Evolutionary conservation across 2,888 invertebrate genomes (phyloP), one percentile per base, ranked within the genome.

Genomic region (Dynastes tityus): DNA sequence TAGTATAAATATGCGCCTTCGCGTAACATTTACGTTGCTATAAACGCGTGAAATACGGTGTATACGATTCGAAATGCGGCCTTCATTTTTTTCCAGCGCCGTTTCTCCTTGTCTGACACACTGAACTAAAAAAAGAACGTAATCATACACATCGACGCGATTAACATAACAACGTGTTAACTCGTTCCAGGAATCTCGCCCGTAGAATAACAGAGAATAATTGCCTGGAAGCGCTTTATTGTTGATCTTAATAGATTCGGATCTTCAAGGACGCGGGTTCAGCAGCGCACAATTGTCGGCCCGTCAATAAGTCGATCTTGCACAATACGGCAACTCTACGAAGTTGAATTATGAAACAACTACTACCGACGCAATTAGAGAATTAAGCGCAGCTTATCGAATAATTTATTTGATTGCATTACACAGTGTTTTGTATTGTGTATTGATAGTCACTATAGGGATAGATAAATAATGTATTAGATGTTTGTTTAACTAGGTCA

Each of bases 91-190:
- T 73, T 58, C 40, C 73, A 58, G 11, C 32, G 58, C 58, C 32
- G 22, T 40, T 40, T 74, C 45, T 74, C 73, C 61, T 74, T 74
- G 73, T 74, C 73, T 74, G 73, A 74, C 73, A 61, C 61, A 74
- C 61, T 74, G 27, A 61, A 74, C 73, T 63, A 61, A 74, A 74
- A 45, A 55, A 71, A 45, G 73, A 74, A 74, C 61, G 22, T 61
- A 61, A 74, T 55, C 45, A 74, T 63, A 74, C 29, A 61, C 61
- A 74, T 74, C 40, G 73, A 61, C 73, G 61, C 61, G 73, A 74
- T 74, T 74, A 74, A 29, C 73, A 74, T 74, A 74, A 74, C 73
- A 61, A 74, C 61, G 61, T 61, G 73, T 74, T 74, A 71, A 74
- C 73, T 61, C 55, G 73, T 74, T 74, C 73, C 61, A 74, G 61